Evolutionary conservation across 2,113 vertebrate genomes (phyloP).

Genomic region (Hemibagrus wyckioides): DNA sequence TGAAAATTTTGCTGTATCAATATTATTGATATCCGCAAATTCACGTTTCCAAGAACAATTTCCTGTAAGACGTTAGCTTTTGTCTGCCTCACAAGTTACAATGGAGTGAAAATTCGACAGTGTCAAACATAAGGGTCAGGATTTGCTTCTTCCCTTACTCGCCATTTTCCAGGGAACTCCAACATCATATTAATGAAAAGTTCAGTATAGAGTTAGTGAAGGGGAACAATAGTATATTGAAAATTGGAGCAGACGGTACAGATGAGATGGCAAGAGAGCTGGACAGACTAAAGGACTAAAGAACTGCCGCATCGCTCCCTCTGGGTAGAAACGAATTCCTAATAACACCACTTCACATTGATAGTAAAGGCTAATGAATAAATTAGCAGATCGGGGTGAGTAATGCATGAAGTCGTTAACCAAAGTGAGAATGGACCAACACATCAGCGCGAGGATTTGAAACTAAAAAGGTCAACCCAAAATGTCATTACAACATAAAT

Average conservation of each 20-base stretch:
- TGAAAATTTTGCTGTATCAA: neutral
- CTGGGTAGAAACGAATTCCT: neutral
- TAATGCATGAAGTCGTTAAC: neutral
- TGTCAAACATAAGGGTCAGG: neutral
- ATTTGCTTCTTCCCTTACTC: neutral
- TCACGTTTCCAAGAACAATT: neutral
- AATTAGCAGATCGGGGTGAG: neutral
- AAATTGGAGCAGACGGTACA: neutral
- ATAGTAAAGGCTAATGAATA: neutral
- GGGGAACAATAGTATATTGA: neutral
- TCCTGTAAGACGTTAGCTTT: neutral
- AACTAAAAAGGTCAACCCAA: neutral
- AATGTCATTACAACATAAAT: neutral
- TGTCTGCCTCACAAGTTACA: neutral
- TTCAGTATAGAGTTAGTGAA: neutral
- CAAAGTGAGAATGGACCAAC: neutral
- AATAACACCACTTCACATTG: neutral
- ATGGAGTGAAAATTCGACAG: neutral
- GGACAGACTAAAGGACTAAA: neutral
- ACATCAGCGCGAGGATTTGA: neutral
- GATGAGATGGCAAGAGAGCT: neutral
- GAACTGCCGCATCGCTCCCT: neutral
- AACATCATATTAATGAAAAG: neutral
- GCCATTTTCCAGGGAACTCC: neutral
- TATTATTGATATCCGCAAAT: neutral